These are phyloP conservation scores for Anisognathus igniventris DNA, from an alignment of 2,797 vertebrate species.

Conservation along the genomic window DNA sequence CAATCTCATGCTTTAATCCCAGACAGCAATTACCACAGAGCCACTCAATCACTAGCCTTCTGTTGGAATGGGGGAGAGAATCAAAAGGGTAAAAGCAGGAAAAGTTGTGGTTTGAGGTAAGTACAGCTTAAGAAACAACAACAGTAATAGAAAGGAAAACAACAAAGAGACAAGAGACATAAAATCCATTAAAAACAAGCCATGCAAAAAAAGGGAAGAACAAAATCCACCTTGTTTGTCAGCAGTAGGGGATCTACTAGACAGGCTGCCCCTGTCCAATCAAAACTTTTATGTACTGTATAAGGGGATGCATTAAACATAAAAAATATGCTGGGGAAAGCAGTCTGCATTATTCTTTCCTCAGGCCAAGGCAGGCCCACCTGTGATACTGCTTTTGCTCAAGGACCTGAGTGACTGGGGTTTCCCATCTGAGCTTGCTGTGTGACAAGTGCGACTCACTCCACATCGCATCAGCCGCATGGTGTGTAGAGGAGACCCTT, in stretches of 20 bases:
- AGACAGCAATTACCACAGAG: not conserved
- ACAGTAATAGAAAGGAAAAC: not conserved
- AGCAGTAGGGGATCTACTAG: not conserved
- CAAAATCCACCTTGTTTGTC: not conserved
- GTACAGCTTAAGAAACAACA: not conserved
- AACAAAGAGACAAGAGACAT: not conserved
- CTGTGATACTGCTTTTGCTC: not conserved
- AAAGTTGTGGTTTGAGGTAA: not conserved
- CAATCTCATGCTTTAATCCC: not conserved
- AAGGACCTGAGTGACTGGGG: not conserved
- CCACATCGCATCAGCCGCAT: accelerated
- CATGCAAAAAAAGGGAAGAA: not conserved
- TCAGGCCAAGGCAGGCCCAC: not conserved
- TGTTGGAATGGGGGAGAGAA: not conserved
- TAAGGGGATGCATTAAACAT: not conserved
- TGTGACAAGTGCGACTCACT: accelerated
- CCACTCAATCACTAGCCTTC: not conserved
- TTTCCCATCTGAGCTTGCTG: not conserved
- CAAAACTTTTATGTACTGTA: not conserved
- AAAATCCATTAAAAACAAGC: not conserved
- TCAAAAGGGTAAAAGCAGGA: not conserved
- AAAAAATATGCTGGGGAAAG: not conserved
- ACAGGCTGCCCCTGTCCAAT: too few species aligned
- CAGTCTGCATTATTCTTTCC: not conserved
- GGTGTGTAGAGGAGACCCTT: not conserved